Evolutionary conservation across 2,797 vertebrate genomes (phyloP), one percentile per base, ranked within the genome.

Genomic region (Acropternis orthonyx): DNA sequence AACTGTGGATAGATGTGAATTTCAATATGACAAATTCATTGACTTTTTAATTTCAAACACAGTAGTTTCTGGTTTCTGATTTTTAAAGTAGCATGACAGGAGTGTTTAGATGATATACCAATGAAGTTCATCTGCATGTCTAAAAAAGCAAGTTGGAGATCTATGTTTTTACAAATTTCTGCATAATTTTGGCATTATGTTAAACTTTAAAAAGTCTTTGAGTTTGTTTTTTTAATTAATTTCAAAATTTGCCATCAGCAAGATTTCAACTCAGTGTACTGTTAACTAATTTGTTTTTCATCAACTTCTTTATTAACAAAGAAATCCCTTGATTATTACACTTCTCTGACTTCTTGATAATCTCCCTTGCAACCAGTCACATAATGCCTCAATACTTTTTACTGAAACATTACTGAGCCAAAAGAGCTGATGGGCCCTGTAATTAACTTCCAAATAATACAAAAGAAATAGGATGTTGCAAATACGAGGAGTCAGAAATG

Each of bases 221-320:
- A 85, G 66, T 79, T 81, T 89, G 16, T 91, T 96, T 95, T 92
- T 77, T 27, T 8, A 78, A 94, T 87, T 59, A 79, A 68, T 94
- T 97, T 93, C 63, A 96, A 94, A 96, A 96, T 97, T 96, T 95
- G 78, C 95, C 83, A 87, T 88, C 85, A 97, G 92, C 86, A 94
- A 92, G 65, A 96, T 94, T 98, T 96, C 96, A 95, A 92, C 92
- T 97, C 97, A 96, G 63, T 90, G 88, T 94, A 90, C 76, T 97
- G 94, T 97, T 97, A 97, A 97, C 92, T 97, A 96, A 98, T 97
- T 97, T 97, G 96, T 97, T 98, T 97, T 98, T 97, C 97, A 97
- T 97, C 91, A 97, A 96, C 93, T 97, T 97, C 96, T 97, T 98
- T 97, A 97, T 98, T 98, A 98, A 97, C 95, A 97, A 94, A 95